These are phyloP conservation scores for Frankliniella fusca DNA, from an alignment of 2,888 invertebrate species.

Conservation along the genomic window DNA sequence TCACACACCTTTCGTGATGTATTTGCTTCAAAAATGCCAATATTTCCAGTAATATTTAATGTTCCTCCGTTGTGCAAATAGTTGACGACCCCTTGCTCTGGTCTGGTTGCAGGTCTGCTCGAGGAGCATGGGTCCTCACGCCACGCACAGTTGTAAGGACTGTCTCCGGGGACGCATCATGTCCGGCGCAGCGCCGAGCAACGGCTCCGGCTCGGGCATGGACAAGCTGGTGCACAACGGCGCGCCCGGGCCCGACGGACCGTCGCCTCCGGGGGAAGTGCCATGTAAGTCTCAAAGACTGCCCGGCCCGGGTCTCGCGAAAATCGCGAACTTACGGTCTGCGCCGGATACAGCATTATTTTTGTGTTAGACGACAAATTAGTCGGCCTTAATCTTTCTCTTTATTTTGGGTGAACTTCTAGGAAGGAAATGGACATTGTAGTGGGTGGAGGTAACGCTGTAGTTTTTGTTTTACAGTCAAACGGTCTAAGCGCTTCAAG, in stretches of 20 bases:
- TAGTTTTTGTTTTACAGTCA: neutral
- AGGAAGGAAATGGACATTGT: too few relatives aligned
- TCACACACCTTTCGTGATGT: too few relatives aligned
- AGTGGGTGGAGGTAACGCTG: too few relatives aligned
- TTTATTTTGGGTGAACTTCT: neutral
- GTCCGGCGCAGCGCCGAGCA: neutral
- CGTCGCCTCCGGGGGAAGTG: neutral
- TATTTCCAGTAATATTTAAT: too few relatives aligned
- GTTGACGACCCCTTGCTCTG: neutral
- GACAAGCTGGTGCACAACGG: neutral
- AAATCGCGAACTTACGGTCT: too few relatives aligned
- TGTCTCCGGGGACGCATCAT: constrained; percentile 3
- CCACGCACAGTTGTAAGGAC: constrained; percentile 14
- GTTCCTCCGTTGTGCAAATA: neutral
- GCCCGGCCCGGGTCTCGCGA: too few relatives aligned
- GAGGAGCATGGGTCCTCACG: constrained; percentile 12
- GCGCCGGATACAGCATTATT: too few relatives aligned
- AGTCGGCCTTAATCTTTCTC: neutral
- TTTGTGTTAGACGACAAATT: too few relatives aligned
- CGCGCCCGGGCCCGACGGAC: neutral
- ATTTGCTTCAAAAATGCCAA: too few relatives aligned
- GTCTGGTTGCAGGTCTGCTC: neutral
- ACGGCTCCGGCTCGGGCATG: neutral
- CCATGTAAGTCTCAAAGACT: neutral
- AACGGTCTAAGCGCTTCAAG: neutral